phyloP scores from a whole-genome alignment of 2,888 invertebrate genomes.

The Vanessa cardui region DNA sequence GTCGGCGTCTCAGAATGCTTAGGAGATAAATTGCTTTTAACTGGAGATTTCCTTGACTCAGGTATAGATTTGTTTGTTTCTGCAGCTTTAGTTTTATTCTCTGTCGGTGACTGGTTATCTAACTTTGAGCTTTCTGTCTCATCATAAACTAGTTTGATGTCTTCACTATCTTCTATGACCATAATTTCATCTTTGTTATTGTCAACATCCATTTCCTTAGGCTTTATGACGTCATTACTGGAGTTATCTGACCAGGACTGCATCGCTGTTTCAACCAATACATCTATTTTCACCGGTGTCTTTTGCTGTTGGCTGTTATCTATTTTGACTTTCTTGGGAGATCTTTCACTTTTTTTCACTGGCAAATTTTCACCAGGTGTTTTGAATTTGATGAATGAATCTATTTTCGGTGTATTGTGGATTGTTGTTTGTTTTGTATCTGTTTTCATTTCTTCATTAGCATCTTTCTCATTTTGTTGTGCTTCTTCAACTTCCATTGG shows the following conservation, averaged over 20 bases:
- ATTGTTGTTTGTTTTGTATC: slow-evolving; percentile 43
- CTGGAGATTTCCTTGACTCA: slow-evolving; percentile 15
- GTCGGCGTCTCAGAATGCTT: slow-evolving; percentile 28
- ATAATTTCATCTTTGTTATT: slow-evolving; percentile 39
- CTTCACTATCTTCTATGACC: slow-evolving; percentile 73
- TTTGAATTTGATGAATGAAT: slow-evolving; percentile 71
- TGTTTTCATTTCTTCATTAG: slow-evolving; percentile 34
- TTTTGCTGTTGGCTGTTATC: slow-evolving; percentile 53
- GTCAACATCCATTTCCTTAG: slow-evolving; percentile 48
- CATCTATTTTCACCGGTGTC: slow-evolving; percentile 70
- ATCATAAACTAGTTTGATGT: slow-evolving; percentile 80
- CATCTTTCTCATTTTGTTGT: slow-evolving; percentile 39
- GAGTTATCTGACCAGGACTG: slow-evolving; percentile 78
- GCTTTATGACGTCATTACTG: slow-evolving; percentile 65
- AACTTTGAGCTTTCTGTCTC: slow-evolving; percentile 59
- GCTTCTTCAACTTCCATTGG: slow-evolving; percentile 54
- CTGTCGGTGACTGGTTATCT: slow-evolving; percentile 39
- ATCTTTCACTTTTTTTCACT: slow-evolving; percentile 42
- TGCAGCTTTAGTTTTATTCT: slow-evolving; percentile 38
- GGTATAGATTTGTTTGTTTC: slow-evolving; percentile 16
- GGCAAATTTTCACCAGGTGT: slow-evolving; percentile 51
- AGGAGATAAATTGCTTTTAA: slow-evolving; percentile 21
- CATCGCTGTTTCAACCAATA: slow-evolving; percentile 75
- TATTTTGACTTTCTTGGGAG: slow-evolving; percentile 59
- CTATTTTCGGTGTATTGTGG: slow-evolving; percentile 54